Evolutionary conservation across 1,140 invertebrate species (phyloP).

Genomic region (Aplysia californica): DNA sequence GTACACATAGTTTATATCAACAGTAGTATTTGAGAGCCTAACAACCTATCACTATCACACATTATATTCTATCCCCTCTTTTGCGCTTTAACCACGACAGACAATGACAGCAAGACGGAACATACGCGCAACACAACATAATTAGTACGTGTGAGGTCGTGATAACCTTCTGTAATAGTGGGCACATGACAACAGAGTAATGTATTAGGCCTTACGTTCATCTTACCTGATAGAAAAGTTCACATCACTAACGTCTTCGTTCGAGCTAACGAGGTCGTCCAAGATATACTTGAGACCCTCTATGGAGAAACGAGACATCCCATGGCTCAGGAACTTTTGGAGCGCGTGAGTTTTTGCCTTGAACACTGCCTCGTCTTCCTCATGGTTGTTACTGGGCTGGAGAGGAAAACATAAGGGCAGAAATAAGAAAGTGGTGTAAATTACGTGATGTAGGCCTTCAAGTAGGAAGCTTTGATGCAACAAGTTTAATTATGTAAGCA

Average conservation of each 20-base stretch:
- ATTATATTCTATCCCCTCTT: too few species aligned
- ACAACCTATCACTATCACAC: too few species aligned
- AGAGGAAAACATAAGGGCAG: not conserved
- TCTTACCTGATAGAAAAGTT: not conserved
- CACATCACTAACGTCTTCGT: not conserved
- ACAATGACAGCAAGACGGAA: not conserved
- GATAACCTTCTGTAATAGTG: too few species aligned
- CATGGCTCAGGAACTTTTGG: slow-evolving; percentile 39
- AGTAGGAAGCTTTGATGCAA: not conserved
- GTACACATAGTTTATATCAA: too few species aligned
- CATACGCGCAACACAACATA: not conserved
- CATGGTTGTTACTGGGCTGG: not conserved
- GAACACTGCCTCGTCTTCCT: slow-evolving; percentile 5
- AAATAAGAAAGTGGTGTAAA: not conserved
- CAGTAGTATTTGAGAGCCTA: too few species aligned
- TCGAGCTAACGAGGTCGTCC: slow-evolving; percentile 15
- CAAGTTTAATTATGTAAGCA: too few species aligned
- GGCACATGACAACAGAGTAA: too few species aligned
- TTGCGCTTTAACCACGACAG: too few species aligned
- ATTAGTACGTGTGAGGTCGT: too few species aligned
- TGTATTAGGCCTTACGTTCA: too few species aligned
- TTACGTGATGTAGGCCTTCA: not conserved
- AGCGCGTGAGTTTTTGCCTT: slow-evolving; percentile 32
- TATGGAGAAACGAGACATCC: slow-evolving; percentile 45
- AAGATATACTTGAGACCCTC: slow-evolving; percentile 31